phyloP scores from a whole-genome alignment of 1,140 invertebrate genomes.

The Papilio helenus region DNA sequence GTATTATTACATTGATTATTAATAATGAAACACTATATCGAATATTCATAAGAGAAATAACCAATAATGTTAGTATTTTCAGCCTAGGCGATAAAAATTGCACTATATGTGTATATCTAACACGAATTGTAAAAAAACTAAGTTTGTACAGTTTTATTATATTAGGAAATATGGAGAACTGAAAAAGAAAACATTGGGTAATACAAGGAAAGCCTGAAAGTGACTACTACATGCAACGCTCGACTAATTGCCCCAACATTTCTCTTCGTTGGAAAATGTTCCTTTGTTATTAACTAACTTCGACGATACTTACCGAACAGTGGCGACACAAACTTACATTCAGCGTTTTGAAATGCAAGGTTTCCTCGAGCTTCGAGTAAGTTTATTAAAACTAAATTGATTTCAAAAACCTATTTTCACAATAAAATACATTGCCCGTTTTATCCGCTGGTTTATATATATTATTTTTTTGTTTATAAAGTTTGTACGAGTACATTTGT shows the following conservation, averaged over 20 bases:
- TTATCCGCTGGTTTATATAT: not conserved
- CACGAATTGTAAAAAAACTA: too few species aligned
- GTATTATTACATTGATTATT: too few species aligned
- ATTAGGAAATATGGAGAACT: not conserved
- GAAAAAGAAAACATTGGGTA: not conserved
- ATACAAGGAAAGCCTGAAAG: not conserved
- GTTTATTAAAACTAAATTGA: not conserved
- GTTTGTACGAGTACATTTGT: too few species aligned
- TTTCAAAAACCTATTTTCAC: not conserved
- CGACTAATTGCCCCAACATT: not conserved
- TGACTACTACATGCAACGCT: not conserved
- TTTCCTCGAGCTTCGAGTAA: not conserved
- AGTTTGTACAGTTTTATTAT: too few species aligned
- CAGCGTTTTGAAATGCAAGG: not conserved
- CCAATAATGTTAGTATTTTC: too few species aligned
- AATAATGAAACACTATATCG: too few species aligned
- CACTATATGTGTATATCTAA: too few species aligned
- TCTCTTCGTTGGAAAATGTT: not conserved
- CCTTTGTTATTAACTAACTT: not conserved
- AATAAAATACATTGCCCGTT: not conserved
- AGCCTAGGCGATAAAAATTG: too few species aligned
- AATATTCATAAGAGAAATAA: too few species aligned
- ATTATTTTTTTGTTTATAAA: not conserved
- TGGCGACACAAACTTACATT: not conserved
- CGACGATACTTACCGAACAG: not conserved